phyloP scores from a whole-genome alignment of 2,888 invertebrate genomes.

The Nemotelus pantherinus region DNA sequence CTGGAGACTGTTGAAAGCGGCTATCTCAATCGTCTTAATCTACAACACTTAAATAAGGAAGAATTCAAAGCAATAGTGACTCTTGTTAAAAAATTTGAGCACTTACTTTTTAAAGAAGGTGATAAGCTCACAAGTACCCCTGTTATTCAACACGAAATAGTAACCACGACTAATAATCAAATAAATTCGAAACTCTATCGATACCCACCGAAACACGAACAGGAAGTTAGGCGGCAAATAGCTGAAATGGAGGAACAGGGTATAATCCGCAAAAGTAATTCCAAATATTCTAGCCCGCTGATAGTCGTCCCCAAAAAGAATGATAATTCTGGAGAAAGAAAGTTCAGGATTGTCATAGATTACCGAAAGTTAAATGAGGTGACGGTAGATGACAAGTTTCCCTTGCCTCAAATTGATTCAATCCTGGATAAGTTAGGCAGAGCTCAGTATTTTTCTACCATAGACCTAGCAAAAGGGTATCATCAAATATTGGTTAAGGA shows the following conservation, averaged over 20 bases:
- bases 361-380: constrained; percentile 47
- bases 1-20: constrained; percentile 1
- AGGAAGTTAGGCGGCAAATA: no score
- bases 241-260: no score
- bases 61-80: neutral
- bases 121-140: neutral
- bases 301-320: neutral
- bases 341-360: constrained; percentile 46
- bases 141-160: neutral
- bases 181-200: neutral
- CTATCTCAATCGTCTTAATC: neutral
- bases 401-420: neutral
- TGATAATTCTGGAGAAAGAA: neutral
- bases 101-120: neutral
- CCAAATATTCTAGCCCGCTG: constrained; percentile 21
- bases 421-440: constrained; percentile 17
- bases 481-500: neutral
- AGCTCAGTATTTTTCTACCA: constrained; percentile 8
- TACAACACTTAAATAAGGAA: constrained; percentile 6
- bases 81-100: neutral
- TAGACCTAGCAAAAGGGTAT: neutral
- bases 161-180: neutral
- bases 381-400: constrained; percentile 43
- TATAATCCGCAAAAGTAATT: constrained; percentile 36
- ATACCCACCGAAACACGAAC: no score